phyloP scores from a whole-genome alignment of 2,888 invertebrate species.

The Drosophila greeni region DNA sequence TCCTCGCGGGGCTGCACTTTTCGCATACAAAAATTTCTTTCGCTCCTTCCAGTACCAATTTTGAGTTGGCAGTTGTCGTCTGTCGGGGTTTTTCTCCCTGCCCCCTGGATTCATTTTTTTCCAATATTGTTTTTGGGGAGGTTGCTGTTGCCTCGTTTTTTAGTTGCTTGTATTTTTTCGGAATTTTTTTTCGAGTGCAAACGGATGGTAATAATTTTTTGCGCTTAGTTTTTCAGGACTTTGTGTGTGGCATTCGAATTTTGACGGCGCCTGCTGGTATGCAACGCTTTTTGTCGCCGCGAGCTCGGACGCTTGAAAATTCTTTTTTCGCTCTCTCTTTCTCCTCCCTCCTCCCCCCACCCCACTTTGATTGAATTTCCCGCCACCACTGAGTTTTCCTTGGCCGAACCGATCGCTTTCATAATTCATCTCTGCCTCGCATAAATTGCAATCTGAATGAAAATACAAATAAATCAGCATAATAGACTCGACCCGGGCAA shows the following conservation, averaged over 20 bases:
- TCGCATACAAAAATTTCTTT: slow-evolving; percentile 29
- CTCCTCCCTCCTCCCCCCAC: not conserved
- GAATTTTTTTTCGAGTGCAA: slow-evolving; percentile 1
- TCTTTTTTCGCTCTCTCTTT: not conserved
- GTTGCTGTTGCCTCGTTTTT: not conserved
- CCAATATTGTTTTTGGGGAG: slow-evolving; percentile 24
- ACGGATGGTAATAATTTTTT: slow-evolving; percentile 34
- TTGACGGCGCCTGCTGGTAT: slow-evolving; percentile 60
- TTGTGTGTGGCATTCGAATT: slow-evolving; percentile 21
- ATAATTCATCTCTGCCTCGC: slow-evolving; percentile 63
- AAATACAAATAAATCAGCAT: slow-evolving; percentile 73
- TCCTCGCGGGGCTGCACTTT: slow-evolving; percentile 31
- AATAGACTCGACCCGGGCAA: slow-evolving; percentile 58
- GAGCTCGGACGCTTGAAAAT: slow-evolving; percentile 10
- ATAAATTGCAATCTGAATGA: slow-evolving; percentile 70
- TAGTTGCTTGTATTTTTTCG: not conserved
- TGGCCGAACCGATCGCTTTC: slow-evolving; percentile 36
- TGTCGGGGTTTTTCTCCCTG: slow-evolving; percentile 10
- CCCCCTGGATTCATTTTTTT: slow-evolving; percentile 25
- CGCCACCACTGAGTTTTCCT: slow-evolving; percentile 45
- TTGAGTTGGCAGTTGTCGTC: slow-evolving; percentile 37
- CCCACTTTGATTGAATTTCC: slow-evolving; percentile 29
- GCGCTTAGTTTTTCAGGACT: slow-evolving; percentile 28
- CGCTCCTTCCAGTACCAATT: slow-evolving; percentile 21
- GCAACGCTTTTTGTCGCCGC: slow-evolving; percentile 44